Percentiles rank a stretch among this genome's conserved stretches.
phyloP scores from a whole-genome alignment of 2,113 vertebrate genomes.

The Tricholaema leucomelas region DNA sequence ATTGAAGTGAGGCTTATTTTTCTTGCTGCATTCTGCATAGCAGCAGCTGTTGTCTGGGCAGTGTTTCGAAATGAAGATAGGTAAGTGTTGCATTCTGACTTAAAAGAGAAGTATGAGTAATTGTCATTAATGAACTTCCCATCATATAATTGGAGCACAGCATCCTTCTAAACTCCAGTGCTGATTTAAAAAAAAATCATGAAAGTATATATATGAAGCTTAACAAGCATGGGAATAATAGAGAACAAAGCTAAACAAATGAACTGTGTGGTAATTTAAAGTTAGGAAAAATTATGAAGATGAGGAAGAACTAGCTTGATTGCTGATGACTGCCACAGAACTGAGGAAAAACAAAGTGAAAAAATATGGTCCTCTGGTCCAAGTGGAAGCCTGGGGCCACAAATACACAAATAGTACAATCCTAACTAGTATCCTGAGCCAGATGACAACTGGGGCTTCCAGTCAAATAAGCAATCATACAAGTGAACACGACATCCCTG shows the following conservation, averaged over 20 bases:
- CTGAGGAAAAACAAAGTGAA: background rate
- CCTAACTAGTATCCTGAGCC: background rate
- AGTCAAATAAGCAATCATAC: background rate
- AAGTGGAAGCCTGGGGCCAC: background rate
- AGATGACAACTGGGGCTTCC: background rate
- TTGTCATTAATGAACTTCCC: background rate
- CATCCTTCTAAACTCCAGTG: background rate
- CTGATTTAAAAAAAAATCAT: background rate
- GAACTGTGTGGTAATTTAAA: background rate
- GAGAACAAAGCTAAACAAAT: slow-evolving; percentile 60
- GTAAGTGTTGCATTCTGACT: slow-evolving; percentile 71
- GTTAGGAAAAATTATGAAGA: background rate
- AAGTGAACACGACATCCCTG: background rate
- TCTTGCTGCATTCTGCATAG: slow-evolving; percentile 82
- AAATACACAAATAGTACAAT: background rate
- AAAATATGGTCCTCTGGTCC: background rate
- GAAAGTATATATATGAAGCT: slow-evolving; percentile 1
- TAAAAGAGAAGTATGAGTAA: background rate
- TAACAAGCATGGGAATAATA: slow-evolving; percentile 3
- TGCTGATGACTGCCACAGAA: background rate
- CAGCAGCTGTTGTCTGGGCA: slow-evolving; percentile 85
- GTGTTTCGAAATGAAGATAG: slow-evolving; percentile 94
- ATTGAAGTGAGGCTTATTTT: slow-evolving; percentile 87
- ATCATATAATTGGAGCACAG: background rate
- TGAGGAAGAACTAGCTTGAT: background rate